Conservation (phyloP, 23 tunicate genomes). For the Diplosoma virens region DNA sequence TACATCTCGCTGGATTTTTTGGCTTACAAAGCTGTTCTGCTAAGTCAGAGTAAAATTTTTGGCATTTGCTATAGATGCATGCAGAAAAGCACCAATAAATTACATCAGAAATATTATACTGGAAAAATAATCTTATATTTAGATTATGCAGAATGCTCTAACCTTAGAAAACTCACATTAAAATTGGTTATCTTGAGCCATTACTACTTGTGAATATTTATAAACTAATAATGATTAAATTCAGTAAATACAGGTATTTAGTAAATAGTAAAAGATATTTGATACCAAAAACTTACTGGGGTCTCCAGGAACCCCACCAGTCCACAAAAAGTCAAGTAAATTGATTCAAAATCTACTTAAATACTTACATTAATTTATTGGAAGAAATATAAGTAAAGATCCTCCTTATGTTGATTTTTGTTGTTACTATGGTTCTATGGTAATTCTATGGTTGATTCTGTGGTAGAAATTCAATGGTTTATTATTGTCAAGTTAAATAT, state of each 20-base stretch:
- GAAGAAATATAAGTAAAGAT: no score
- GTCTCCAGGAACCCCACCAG: background rate
- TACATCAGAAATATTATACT: background rate
- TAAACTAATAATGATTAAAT: background rate
- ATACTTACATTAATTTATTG: no score
- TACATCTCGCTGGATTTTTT: background rate
- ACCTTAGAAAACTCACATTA: background rate
- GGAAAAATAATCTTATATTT: background rate
- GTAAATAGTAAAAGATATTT: background rate
- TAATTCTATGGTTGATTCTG: no score
- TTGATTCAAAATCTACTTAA: no score
- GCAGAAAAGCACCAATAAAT: background rate
- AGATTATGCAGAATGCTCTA: background rate
- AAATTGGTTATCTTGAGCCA: background rate
- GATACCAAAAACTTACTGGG: background rate
- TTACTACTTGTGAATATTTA: background rate
- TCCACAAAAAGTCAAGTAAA: background rate
- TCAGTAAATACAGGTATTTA: background rate
- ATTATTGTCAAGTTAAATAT: no score
- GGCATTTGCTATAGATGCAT: background rate
- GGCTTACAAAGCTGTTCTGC: background rate
- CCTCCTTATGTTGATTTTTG: no score
- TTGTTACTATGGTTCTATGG: no score
- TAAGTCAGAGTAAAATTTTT: background rate
- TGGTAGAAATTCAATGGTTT: no score